Percentiles rank a stretch among this genome's conserved stretches.
phyloP scores from a whole-genome alignment of 2,888 invertebrate species.

The Lycophotia porphyrea region DNA sequence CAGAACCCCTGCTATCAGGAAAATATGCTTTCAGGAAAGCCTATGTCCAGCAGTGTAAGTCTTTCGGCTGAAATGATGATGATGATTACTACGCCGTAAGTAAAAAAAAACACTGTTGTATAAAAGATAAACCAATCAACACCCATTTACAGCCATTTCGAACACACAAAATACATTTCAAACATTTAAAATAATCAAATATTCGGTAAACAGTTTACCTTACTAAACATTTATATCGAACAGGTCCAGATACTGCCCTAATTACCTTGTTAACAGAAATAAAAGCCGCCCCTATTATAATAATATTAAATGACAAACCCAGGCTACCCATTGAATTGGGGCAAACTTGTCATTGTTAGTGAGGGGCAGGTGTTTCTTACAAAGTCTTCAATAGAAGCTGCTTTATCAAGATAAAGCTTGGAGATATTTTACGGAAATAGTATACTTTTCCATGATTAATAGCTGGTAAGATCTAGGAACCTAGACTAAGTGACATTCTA shows the following conservation, averaged over 20 bases:
- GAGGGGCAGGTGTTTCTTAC: not conserved
- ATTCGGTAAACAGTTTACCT: not conserved
- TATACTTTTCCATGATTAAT: not conserved
- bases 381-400: not conserved
- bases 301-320: slow-evolving; percentile 8
- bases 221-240: not conserved
- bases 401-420: not conserved
- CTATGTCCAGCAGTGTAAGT: too few species aligned
- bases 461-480: not conserved
- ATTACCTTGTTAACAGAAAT: slow-evolving; percentile 1
- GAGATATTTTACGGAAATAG: not conserved
- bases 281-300: not conserved
- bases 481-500: not conserved
- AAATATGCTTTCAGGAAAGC: too few species aligned
- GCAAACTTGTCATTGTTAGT: slow-evolving; percentile 1
- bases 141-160: not conserved
- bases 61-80: too few species aligned
- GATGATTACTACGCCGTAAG: too few species aligned
- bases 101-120: not conserved
- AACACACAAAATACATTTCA: not conserved
- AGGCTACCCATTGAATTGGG: not conserved
- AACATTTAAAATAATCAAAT: not conserved
- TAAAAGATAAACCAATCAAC: not conserved
- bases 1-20: too few species aligned
- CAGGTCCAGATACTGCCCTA: not conserved